phyloP scores from a whole-genome alignment of 2,888 invertebrate species.

The Elgonia sp. region DNA sequence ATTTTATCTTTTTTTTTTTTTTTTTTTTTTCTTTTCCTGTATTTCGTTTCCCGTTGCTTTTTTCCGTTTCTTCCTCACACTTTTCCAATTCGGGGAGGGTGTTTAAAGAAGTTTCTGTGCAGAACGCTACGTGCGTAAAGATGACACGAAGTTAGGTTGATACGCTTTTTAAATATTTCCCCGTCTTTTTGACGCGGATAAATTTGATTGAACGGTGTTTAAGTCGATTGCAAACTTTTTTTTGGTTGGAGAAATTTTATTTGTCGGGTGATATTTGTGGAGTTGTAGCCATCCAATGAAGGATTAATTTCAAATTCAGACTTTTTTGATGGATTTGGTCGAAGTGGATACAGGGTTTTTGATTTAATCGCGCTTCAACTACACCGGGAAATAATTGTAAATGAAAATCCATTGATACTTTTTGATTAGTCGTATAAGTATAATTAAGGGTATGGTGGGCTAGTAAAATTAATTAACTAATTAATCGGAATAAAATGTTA shows the following conservation, averaged over 20 bases:
- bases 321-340: neutral
- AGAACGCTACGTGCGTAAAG: conserved; percentile 51
- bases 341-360: too few relatives aligned
- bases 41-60: neutral
- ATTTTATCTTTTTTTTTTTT: too few relatives aligned
- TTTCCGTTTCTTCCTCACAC: conserved; percentile 13
- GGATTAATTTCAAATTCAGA: conserved; percentile 36
- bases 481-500: too few relatives aligned
- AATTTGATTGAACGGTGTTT: conserved; percentile 68
- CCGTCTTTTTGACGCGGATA: conserved; percentile 34
- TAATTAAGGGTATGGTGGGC: too few relatives aligned
- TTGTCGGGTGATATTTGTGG: conserved; percentile 21
- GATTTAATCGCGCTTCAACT: too few relatives aligned
- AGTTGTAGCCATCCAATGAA: neutral
- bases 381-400: neutral
- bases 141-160: conserved; percentile 59
- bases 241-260: conserved; percentile 14
- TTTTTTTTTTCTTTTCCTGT: neutral
- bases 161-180: conserved; percentile 66
- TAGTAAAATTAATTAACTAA: too few relatives aligned
- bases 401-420: too few relatives aligned
- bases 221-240: conserved; percentile 51
- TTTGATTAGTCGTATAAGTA: too few relatives aligned
- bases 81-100: conserved; percentile 39
- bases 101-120: conserved; percentile 36